phyloP scores from a whole-genome alignment of 2,113 vertebrate genomes.

The Aphelocoma coerulescens region DNA sequence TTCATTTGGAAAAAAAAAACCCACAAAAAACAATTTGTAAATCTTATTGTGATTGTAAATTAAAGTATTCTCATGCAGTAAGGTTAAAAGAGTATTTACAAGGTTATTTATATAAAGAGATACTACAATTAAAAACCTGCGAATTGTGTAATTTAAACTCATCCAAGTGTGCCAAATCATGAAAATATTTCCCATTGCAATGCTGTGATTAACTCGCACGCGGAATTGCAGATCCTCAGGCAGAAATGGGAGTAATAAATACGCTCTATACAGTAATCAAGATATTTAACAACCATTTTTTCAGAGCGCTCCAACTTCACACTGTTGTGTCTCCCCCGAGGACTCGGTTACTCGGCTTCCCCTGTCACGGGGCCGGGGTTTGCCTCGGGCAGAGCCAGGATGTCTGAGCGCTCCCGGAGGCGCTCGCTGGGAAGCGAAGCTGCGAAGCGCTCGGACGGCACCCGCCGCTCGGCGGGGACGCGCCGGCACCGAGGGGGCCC shows the following conservation, averaged over 20 bases:
- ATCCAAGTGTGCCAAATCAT: not conserved
- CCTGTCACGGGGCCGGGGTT: not conserved
- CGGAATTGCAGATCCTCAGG: not conserved
- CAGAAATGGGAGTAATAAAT: not conserved
- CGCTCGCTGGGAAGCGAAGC: not conserved
- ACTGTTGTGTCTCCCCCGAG: not conserved
- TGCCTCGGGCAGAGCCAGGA: not conserved
- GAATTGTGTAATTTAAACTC: not conserved
- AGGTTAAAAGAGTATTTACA: not conserved
- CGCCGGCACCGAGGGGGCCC: not conserved
- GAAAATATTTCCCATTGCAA: not conserved
- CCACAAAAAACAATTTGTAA: not conserved
- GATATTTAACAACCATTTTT: not conserved
- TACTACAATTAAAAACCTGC: not conserved
- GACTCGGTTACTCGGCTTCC: not conserved
- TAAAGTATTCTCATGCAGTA: not conserved
- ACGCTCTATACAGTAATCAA: not conserved
- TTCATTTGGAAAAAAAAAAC: not conserved
- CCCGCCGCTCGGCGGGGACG: not conserved
- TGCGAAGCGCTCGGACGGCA: not conserved
- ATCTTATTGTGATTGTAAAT: not conserved
- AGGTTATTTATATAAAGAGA: not conserved
- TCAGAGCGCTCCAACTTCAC: not conserved
- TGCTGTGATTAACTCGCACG: not conserved
- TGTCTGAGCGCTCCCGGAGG: not conserved